Evolutionary conservation across 2,797 vertebrate species (phyloP), one percentile per base, ranked within the genome.

Genomic region (Eulemur rubriventer): DNA sequence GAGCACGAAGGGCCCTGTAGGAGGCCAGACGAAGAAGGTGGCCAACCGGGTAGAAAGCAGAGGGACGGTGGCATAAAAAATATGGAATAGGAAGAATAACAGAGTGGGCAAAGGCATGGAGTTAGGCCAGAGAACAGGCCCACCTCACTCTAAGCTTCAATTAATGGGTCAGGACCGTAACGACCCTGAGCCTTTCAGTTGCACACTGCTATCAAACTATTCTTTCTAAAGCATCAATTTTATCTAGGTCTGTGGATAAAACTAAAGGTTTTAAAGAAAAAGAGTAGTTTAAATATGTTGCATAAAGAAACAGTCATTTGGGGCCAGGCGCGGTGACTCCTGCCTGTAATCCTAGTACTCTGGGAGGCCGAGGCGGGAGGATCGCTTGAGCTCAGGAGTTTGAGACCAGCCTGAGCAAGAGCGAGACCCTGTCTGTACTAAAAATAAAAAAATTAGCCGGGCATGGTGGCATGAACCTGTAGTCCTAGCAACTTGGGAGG

Each of bases 321-420:
- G 55, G 38, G 26, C 26, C 1, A 2, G 70, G 41, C 0, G 0
- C 11, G 1, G 70, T 17, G 70, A 41, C 26, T 73, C 41, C 43
- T 1, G 14, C 41, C 14, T 30, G 41, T 46, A 30, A 30, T 75
- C 30, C 30, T 18, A 75, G 73, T 2, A 12, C 8, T 50, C 11
- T 75, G 46, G 73, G 46, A n/a, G 46, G 73, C 18, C 2, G 0
- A n/a, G 43, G 7, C 0, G 0, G 28, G 43, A 3, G 16, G 72
- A 75, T 75, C 28, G 6, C 72, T 18, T 48, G 43, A 75, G 28
- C 43, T 75, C 30, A n/a, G 61, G 30, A 63, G 30, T 63, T 63
- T 6, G 6, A 33, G 61, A 63, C 30, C 61, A 63, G 30, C 61
- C 61, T 63, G 61, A 63, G 30, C 61, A 33, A 33, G 30, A 63